phyloP scores from a whole-genome alignment of 2,888 invertebrate species.

The Drosophila kanekoi region DNA sequence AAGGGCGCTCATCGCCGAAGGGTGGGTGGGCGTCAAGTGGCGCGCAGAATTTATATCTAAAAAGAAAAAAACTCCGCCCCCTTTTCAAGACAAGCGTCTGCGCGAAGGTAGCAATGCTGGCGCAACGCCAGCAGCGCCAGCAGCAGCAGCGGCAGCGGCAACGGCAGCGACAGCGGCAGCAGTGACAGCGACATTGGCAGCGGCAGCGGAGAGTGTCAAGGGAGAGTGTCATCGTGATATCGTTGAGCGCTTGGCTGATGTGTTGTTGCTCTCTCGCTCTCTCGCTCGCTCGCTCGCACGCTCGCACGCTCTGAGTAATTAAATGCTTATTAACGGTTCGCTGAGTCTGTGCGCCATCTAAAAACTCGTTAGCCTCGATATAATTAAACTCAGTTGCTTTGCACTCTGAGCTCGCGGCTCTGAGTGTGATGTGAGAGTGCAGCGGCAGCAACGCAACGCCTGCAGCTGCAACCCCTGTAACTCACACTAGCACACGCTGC shows the following conservation, averaged over 20 bases:
- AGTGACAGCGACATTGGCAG: slow-evolving; percentile 1
- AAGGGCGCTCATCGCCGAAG: slow-evolving; percentile 52
- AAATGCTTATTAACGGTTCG: slow-evolving; percentile 84
- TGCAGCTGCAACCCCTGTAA: slow-evolving; percentile 46
- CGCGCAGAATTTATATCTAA: slow-evolving; percentile 54
- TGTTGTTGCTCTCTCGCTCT: slow-evolving; percentile 18
- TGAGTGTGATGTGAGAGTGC: slow-evolving; percentile 29
- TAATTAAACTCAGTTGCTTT: slow-evolving; percentile 70
- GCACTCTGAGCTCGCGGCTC: slow-evolving; percentile 44
- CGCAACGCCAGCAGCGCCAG: slow-evolving; percentile 57
- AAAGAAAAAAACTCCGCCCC: slow-evolving; percentile 83
- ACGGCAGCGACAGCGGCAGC: slow-evolving; percentile 5
- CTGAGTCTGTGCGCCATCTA: slow-evolving; percentile 77
- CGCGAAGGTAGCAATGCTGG: slow-evolving; percentile 76
- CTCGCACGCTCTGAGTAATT: slow-evolving; percentile 76
- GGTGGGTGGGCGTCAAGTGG: slow-evolving; percentile 53
- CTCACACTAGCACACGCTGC: slow-evolving; percentile 29
- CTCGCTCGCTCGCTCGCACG: slow-evolving; percentile 27
- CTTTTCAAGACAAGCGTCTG: slow-evolving; percentile 83
- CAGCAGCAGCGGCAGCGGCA: not conserved
- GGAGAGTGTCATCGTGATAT: slow-evolving; percentile 57
- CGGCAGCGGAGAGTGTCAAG: slow-evolving; percentile 16
- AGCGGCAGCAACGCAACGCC: slow-evolving; percentile 8
- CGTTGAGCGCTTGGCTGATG: slow-evolving; percentile 38
- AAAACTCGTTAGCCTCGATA: slow-evolving; percentile 77